phyloP scores from a whole-genome alignment of 1,140 invertebrate species.

The Habropoda laboriosa region DNA sequence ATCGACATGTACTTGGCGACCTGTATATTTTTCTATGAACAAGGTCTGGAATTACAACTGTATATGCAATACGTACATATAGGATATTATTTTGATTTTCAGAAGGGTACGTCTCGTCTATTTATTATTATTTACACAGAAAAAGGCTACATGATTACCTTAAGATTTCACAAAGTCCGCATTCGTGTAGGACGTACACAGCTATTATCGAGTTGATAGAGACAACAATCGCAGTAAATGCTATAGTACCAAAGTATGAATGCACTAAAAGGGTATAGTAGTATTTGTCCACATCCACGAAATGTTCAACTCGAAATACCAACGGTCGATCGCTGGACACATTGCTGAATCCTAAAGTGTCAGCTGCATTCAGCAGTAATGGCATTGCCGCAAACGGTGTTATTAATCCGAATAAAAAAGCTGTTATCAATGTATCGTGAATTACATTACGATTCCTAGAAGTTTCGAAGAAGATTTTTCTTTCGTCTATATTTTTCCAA shows the following conservation, averaged over 20 bases:
- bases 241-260: slow-evolving; percentile 62
- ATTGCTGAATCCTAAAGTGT: slow-evolving; percentile 34
- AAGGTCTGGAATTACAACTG: too few relatives aligned
- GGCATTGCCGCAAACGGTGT: slow-evolving; percentile 61
- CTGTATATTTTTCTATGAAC: too few relatives aligned
- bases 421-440: slow-evolving; percentile 52
- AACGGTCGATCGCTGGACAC: slow-evolving; percentile 17
- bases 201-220: slow-evolving; percentile 63
- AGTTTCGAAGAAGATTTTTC: neutral
- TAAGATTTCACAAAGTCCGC: slow-evolving; percentile 65
- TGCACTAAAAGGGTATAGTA: slow-evolving; percentile 64
- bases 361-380: slow-evolving; percentile 46
- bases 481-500: neutral
- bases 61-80: too few relatives aligned
- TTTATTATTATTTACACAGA: neutral
- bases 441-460: neutral
- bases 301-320: slow-evolving; percentile 66
- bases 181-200: slow-evolving; percentile 60
- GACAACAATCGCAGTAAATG: slow-evolving; percentile 60
- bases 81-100: too few relatives aligned
- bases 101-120: too few relatives aligned
- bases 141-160: too few relatives aligned
- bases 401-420: slow-evolving; percentile 63
- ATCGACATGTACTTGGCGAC: too few relatives aligned
- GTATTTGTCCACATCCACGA: slow-evolving; percentile 62